Conservation (phyloP, 2,888 invertebrate genomes). For the Byasa hedistus region DNA sequence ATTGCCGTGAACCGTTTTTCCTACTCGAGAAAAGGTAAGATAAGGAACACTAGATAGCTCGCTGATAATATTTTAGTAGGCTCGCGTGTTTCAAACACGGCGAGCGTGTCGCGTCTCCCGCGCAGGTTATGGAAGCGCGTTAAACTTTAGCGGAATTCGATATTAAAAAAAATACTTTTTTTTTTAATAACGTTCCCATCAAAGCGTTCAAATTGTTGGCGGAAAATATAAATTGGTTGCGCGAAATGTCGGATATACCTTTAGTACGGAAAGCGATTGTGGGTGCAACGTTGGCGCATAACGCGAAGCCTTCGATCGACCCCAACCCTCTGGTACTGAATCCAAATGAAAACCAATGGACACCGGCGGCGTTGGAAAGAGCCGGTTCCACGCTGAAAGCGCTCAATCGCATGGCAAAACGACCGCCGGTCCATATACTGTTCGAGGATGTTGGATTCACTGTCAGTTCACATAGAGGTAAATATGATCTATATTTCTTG, state of each 20-base stretch:
- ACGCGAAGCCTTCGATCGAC: conserved; percentile 34
- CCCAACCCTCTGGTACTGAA: conserved; percentile 31
- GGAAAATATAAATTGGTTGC: conserved; percentile 23
- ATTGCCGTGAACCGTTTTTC: background rate
- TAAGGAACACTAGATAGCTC: conserved; percentile 9
- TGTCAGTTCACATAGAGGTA: conserved; percentile 71
- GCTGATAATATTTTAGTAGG: conserved; percentile 38
- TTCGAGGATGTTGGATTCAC: conserved; percentile 81
- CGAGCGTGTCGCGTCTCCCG: conserved; percentile 45
- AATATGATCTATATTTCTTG: conserved; percentile 1
- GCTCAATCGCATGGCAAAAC: conserved; percentile 77
- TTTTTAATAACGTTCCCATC: conserved; percentile 28
- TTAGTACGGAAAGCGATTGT: conserved; percentile 69
- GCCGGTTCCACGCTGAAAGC: conserved; percentile 75
- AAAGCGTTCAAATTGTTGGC: conserved; percentile 16
- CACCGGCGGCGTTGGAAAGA: conserved; percentile 71
- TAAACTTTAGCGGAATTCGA: conserved; percentile 19
- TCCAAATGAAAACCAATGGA: conserved; percentile 57
- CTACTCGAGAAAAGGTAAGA: background rate
- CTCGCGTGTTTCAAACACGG: conserved; percentile 36
- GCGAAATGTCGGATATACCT: conserved; percentile 58
- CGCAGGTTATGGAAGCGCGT: conserved; percentile 40
- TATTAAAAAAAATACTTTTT: conserved; percentile 11
- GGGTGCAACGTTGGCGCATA: conserved; percentile 61
- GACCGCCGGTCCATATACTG: conserved; percentile 80